phyloP scores from a whole-genome alignment of 2,113 vertebrate genomes.

The Strix aluco region DNA sequence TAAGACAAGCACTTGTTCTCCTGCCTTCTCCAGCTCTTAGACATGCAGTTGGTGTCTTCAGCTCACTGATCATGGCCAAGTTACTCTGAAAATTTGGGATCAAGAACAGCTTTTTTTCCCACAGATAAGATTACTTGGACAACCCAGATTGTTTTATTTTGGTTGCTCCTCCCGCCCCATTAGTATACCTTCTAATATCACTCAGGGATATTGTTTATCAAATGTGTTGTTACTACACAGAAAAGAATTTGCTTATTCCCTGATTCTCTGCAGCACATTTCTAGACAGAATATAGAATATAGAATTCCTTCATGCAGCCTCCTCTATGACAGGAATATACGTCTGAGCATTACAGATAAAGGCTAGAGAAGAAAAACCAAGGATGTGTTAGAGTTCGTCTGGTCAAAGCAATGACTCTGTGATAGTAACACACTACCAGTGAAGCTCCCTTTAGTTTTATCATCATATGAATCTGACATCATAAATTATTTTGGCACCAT shows the following conservation, averaged over 20 bases:
- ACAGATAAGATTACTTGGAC: background rate
- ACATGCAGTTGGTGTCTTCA: background rate
- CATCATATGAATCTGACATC: background rate
- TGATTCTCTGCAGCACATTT: background rate
- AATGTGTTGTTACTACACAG: background rate
- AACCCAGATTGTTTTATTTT: background rate
- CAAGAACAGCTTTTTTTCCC: background rate
- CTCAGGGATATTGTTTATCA: background rate
- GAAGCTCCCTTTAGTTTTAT: background rate
- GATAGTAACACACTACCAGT: background rate
- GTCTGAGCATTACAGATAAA: background rate
- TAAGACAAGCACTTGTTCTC: background rate
- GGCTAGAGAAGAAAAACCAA: background rate
- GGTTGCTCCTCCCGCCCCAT: background rate
- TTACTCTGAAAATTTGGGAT: background rate
- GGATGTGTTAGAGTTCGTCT: background rate
- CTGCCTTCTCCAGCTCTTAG: background rate
- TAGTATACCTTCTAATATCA: background rate
- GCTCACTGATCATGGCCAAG: background rate
- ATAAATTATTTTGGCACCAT: conserved; percentile 38
- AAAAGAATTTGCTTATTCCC: background rate
- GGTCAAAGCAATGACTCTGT: background rate
- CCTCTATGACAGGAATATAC: background rate
- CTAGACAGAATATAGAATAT: background rate
- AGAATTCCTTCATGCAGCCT: background rate